Base-by-base conservation (phyloP, 1,140 invertebrate species). In the Pararge aegeria region DNA sequence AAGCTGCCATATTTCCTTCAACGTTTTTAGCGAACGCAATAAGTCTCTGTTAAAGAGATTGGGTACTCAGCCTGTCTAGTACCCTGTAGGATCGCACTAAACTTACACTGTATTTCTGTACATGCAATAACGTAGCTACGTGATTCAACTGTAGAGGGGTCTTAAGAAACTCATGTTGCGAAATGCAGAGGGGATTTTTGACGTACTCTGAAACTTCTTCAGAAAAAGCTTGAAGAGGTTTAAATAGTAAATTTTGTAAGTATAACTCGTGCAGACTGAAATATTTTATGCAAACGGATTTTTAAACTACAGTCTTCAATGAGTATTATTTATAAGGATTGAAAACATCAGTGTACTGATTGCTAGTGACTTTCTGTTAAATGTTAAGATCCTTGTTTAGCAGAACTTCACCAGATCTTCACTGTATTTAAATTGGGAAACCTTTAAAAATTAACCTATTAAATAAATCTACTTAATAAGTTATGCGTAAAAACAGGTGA, bases 101-200 rank as follows among this genome's bases (percentile, higher is more conserved):
- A 42, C 38, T 42, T 42, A 42, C 38, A 18, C 13, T 40, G 12
- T 24, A 38, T 40, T 58, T 50, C 34, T 57, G 18, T 46, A 38
- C 46, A 38, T 57, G 44, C 55, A 57, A 50, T 57, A 50, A 57
- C 30, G 44, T 50, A 19, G 55, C 46, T 57, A 57, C 55, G 55
- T 57, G 55, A 38, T 27, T 50, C 18, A 20, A 57, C 46, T 58
- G 21, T 38, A 13, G 40, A 54, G 15, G 34, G 16, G 46, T 19
- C 48, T 51, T 18, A 40, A 18, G 34, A 40, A 50, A 29, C 44
- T 50, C 30, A 2, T 50, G 15, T 40, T 16, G 21, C 42, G 30
- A 20, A 24, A 19, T 44, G 55, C 18, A 34, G 30, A n/a, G 38
- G 20, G 34, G 30, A 48, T 58, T 58, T 57, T 58, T 51, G 20